phyloP scores from a whole-genome alignment of 2,888 invertebrate genomes.

The Eupithecia inturbata region DNA sequence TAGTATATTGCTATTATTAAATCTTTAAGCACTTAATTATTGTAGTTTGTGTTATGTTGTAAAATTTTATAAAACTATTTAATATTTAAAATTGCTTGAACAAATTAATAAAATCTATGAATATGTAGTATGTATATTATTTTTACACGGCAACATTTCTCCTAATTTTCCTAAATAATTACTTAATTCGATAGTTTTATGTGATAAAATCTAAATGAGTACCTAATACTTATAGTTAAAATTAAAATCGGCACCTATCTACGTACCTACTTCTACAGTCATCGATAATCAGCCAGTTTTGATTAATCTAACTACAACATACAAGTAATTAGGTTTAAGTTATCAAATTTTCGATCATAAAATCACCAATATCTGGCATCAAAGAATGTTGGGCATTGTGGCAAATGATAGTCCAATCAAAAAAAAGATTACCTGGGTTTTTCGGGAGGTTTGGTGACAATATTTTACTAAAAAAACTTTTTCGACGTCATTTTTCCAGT shows the following conservation, averaged over 20 bases:
- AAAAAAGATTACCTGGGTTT: neutral
- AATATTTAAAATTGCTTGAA: constrained; percentile 49
- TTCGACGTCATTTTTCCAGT: neutral
- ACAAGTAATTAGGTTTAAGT: neutral
- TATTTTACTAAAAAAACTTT: neutral
- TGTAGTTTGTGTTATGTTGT: constrained; percentile 38
- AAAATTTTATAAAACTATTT: constrained; percentile 53
- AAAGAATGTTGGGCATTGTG: neutral
- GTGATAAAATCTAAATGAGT: no score
- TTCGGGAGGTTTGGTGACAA: neutral
- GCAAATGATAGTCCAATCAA: neutral
- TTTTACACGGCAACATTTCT: neutral
- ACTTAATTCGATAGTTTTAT: neutral
- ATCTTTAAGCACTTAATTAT: constrained; percentile 21
- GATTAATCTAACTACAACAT: no score
- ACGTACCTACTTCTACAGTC: no score
- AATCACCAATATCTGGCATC: neutral
- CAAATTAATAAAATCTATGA: constrained; percentile 36
- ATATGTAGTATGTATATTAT: neutral
- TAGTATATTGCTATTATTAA: neutral
- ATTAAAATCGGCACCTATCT: neutral
- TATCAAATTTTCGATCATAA: neutral
- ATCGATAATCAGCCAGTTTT: neutral
- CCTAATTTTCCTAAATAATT: neutral
- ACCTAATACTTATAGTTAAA: neutral